Conservation (phyloP, 2,888 invertebrate species). For the Eupithecia insigniata region DNA sequence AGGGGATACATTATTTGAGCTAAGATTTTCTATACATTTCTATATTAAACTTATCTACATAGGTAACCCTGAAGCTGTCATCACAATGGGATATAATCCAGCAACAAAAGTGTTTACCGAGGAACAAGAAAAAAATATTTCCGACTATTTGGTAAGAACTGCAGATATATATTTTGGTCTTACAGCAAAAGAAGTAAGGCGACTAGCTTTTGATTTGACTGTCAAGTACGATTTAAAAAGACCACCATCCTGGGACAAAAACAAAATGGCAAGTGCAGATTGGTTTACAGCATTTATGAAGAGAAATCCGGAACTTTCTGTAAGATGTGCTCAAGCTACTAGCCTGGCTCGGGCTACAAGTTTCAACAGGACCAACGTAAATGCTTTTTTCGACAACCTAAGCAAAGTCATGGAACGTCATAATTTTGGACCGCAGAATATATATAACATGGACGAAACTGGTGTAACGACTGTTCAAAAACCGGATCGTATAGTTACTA, state of each 20-base stretch:
- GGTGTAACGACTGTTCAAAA: slow-evolving; percentile 48
- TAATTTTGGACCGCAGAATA: slow-evolving; percentile 8
- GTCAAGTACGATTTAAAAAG: background rate
- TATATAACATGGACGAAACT: slow-evolving; percentile 39
- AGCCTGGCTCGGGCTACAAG: slow-evolving; percentile 16
- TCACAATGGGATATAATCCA: slow-evolving; percentile 7
- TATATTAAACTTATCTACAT: no score
- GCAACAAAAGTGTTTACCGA: background rate
- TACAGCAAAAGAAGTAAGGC: no score
- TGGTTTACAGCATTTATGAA: background rate
- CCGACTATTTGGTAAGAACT: background rate
- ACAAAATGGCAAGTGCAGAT: background rate
- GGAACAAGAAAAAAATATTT: slow-evolving; percentile 1
- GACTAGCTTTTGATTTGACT: no score
- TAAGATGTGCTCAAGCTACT: background rate
- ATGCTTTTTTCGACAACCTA: slow-evolving; percentile 11
- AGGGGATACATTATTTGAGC: no score
- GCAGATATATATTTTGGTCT: background rate
- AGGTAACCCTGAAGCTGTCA: slow-evolving; percentile 4
- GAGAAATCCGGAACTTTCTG: background rate
- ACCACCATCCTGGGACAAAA: background rate
- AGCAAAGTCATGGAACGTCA: background rate
- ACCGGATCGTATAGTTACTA: slow-evolving; percentile 43
- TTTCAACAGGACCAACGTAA: slow-evolving; percentile 9
- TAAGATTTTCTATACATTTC: no score